Evolutionary conservation across 2,797 vertebrate species (phyloP).

Genomic region (Oreochromis grahami): DNA sequence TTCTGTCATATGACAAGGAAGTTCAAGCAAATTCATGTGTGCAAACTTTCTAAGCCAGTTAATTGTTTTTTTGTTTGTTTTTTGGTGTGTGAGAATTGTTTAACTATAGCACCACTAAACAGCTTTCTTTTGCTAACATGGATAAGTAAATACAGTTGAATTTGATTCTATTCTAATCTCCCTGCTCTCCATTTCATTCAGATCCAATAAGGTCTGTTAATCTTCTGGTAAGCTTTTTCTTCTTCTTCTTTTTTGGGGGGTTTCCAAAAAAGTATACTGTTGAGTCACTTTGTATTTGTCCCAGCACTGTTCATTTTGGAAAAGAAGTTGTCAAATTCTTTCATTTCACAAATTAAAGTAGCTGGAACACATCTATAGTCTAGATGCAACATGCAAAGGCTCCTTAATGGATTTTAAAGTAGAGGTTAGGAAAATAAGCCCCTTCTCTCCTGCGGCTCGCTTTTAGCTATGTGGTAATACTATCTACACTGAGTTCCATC

Average conservation of each 20-base stretch:
- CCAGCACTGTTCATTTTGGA: neutral
- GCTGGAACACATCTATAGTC: neutral
- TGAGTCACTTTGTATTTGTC: neutral
- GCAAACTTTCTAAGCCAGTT: neutral
- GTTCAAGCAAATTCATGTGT: neutral
- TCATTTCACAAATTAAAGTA: neutral
- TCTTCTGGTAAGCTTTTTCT: neutral
- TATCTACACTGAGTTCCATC: slow-evolving; percentile 7
- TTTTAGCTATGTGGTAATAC: slow-evolving; percentile 33
- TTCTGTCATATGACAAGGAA: neutral
- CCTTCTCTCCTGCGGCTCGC: neutral
- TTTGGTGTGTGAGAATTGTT: neutral
- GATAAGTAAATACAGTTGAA: neutral
- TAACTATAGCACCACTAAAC: neutral
- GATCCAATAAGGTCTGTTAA: neutral
- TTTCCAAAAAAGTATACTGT: neutral
- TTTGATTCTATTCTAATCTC: neutral
- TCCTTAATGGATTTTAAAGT: slow-evolving; percentile 50
- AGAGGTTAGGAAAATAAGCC: slow-evolving; percentile 17
- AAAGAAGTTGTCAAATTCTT: neutral
- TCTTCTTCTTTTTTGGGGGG: neutral
- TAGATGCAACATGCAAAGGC: slow-evolving; percentile 4
- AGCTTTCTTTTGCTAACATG: neutral
- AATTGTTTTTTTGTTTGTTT: neutral
- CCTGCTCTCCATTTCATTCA: neutral